These are phyloP conservation scores for Amphipyra berbera DNA, from an alignment of 2,888 invertebrate species.

Conservation along the genomic window DNA sequence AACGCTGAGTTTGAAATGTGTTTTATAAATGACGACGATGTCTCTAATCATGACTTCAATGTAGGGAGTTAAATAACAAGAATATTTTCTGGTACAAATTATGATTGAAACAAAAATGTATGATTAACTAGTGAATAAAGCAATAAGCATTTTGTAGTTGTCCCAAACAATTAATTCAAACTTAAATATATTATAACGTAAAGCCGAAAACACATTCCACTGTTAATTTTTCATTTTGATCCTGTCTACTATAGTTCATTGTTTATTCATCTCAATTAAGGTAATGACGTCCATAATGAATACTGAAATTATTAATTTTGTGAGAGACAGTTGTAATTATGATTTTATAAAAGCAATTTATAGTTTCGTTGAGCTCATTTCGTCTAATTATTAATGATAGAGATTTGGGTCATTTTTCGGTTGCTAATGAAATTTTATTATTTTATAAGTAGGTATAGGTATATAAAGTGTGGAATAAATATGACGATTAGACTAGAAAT, in stretches of 20 bases:
- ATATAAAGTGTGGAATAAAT: not conserved
- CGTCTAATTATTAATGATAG: not conserved
- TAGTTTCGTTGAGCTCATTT: conserved; percentile 28
- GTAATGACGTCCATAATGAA: conserved; percentile 41
- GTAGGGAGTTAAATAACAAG: no score
- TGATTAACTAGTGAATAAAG: no score
- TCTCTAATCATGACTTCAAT: not conserved
- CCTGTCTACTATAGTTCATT: conserved; percentile 9
- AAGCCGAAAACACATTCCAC: conserved; percentile 2
- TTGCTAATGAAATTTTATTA: not conserved
- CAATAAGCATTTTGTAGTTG: no score
- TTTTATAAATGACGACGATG: not conserved
- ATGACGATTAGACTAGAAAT: no score
- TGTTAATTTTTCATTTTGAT: conserved; percentile 17
- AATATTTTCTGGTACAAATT: no score
- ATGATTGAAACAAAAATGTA: no score
- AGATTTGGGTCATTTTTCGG: conserved; percentile 5
- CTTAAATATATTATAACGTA: conserved; percentile 21
- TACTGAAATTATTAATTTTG: conserved; percentile 43
- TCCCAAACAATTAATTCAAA: no score
- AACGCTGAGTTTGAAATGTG: conserved; percentile 3
- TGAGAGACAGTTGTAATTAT: conserved; percentile 37
- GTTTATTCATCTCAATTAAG: conserved; percentile 45
- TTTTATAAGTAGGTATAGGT: no score
- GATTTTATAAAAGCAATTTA: conserved; percentile 33